phyloP scores from a whole-genome alignment of 2,888 invertebrate species.

The Calameuta idolon region DNA sequence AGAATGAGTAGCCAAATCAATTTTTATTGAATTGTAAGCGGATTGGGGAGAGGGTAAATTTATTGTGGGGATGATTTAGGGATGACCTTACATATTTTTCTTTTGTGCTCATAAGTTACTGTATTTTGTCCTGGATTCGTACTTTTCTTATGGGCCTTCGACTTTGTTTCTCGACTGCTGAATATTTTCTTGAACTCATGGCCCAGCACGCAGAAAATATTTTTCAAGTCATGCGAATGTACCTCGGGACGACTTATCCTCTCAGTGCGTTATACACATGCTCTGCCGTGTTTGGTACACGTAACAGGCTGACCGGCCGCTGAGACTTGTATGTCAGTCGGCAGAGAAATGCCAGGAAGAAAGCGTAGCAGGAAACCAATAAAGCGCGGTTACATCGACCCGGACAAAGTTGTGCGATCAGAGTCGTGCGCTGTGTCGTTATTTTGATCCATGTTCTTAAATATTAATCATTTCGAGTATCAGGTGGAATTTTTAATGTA shows the following conservation, averaged over 20 bases:
- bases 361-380: conserved; percentile 59
- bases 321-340: conserved; percentile 11
- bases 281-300: conserved; percentile 1
- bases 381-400: conserved; percentile 38
- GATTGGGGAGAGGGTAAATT: background rate
- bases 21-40: too few relatives aligned
- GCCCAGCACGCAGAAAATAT: background rate
- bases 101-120: background rate
- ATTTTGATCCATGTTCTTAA: background rate
- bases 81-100: background rate
- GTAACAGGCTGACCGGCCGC: background rate
- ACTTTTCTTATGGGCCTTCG: background rate
- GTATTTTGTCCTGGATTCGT: background rate
- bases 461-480: background rate
- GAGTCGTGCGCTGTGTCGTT: conserved; percentile 14
- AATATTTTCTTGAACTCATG: background rate
- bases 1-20: background rate
- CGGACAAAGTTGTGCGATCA: conserved; percentile 29
- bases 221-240: background rate
- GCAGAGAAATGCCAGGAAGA: conserved; percentile 59
- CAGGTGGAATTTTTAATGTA: background rate
- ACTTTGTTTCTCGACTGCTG: background rate
- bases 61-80: background rate
- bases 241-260: background rate
- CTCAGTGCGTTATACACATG: background rate